A percentile compares a stretch with the other conserved stretches of the same genome.
Evolutionary conservation across 1,140 invertebrate genomes (phyloP).

Genomic region (Brachystomella parvula): DNA sequence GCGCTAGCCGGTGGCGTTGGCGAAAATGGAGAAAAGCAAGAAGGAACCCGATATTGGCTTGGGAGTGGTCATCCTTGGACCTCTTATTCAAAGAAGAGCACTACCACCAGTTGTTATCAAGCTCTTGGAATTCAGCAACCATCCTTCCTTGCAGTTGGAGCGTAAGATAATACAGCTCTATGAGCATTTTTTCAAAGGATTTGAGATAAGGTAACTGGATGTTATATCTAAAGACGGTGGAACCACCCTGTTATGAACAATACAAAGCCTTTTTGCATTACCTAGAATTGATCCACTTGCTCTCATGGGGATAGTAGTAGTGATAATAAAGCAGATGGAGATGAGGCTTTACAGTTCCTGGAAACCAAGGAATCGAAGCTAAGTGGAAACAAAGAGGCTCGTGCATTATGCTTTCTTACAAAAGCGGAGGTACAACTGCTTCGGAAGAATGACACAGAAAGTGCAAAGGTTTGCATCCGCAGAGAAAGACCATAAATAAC

Average conservation of each 20-base stretch:
- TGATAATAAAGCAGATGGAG: conserved; percentile 68
- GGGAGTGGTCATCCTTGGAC: conserved; percentile 74
- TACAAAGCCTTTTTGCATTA: conserved; percentile 32
- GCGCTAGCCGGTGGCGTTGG: conserved; percentile 48
- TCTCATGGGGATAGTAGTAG: conserved; percentile 75
- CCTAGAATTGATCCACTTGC: conserved; percentile 86
- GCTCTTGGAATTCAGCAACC: conserved; percentile 71
- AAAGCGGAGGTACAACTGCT: conserved; percentile 76
- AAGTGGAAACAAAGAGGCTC: conserved; percentile 75
- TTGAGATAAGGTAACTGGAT: conserved; percentile 80
- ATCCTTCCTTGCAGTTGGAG: conserved; percentile 64
- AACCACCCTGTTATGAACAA: conserved; percentile 43
- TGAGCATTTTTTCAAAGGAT: conserved; percentile 80
- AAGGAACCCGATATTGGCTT: conserved; percentile 58
- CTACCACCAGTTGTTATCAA: conserved; percentile 94
- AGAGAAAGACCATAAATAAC: not conserved
- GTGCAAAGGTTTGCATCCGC: conserved; percentile 58
- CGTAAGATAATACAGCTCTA: conserved; percentile 78
- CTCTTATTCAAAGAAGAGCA: conserved; percentile 83
- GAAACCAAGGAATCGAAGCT: conserved; percentile 81
- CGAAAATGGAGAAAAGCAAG: conserved; percentile 55
- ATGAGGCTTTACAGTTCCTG: conserved; percentile 73
- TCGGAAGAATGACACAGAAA: conserved; percentile 69
- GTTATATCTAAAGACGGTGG: not conserved
- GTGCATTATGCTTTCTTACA: conserved; percentile 72